These are phyloP conservation scores for Laothoe populi DNA, from an alignment of 2,888 invertebrate genomes.

Conservation along the genomic window DNA sequence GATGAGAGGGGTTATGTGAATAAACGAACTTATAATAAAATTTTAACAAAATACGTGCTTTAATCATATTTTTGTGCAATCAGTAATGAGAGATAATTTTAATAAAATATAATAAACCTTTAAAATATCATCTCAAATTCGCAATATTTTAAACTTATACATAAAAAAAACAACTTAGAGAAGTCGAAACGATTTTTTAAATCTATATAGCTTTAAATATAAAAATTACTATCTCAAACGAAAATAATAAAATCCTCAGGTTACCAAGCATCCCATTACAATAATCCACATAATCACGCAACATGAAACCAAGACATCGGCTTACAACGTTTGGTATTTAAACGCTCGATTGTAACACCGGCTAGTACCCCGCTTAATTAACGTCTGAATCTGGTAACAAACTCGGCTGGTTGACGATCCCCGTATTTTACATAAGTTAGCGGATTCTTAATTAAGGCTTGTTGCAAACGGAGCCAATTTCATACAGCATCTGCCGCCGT, in stretches of 20 bases:
- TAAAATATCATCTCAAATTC: too few relatives aligned
- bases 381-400: conserved; percentile 17
- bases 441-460: conserved; percentile 31
- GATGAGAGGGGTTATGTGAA: too few relatives aligned
- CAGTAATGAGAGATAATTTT: too few relatives aligned
- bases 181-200: too few relatives aligned
- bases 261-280: neutral
- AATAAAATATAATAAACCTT: too few relatives aligned
- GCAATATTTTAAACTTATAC: too few relatives aligned
- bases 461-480: conserved; percentile 33
- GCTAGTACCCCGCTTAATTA: conserved; percentile 19
- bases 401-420: conserved; percentile 22
- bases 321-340: conserved; percentile 21
- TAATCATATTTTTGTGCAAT: too few relatives aligned
- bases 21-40: too few relatives aligned
- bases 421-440: conserved; percentile 25
- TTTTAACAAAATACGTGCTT: too few relatives aligned
- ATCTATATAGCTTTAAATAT: too few relatives aligned
- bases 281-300: neutral
- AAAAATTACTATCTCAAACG: too few relatives aligned
- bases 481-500: conserved; percentile 35
- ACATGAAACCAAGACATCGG: conserved; percentile 5
- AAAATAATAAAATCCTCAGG: neutral
- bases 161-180: too few relatives aligned
- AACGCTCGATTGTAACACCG: conserved; percentile 19